A percentile compares a stretch with the other conserved stretches of the same genome.
phyloP scores from a whole-genome alignment of 1,140 invertebrate species.

The Pemphigus obesinymphae region DNA sequence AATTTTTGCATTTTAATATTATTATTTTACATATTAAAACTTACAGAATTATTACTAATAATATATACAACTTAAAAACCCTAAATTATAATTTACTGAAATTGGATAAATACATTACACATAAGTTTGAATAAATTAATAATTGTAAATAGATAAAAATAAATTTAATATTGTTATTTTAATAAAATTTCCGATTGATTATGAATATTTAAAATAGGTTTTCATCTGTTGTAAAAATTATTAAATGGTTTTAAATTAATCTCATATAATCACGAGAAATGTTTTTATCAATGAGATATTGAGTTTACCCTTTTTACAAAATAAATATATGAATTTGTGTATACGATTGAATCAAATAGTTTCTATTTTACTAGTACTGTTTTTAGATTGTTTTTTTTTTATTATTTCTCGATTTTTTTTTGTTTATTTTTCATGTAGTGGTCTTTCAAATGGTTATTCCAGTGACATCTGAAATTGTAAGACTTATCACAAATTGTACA shows the following conservation, averaged over 20 bases:
- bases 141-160: too few species aligned
- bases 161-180: too few species aligned
- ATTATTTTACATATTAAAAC: background rate
- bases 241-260: background rate
- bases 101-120: too few species aligned
- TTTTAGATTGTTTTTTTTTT: background rate
- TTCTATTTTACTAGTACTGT: background rate
- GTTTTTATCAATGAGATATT: background rate
- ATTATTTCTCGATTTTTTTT: background rate
- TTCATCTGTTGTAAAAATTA: background rate
- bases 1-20: too few species aligned
- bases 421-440: background rate
- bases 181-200: background rate
- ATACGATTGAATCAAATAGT: too few species aligned
- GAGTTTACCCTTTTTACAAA: background rate
- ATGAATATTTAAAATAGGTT: background rate
- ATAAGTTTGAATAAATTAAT: too few species aligned
- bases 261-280: background rate
- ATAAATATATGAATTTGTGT: background rate
- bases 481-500: constrained; percentile 12
- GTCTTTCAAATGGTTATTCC: background rate
- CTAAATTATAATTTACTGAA: too few species aligned
- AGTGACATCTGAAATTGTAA: background rate
- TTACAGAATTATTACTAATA: too few species aligned
- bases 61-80: too few species aligned